Base-by-base conservation (phyloP, 35 echinoderm and acorn worm species). In the Patiria miniata region DNA sequence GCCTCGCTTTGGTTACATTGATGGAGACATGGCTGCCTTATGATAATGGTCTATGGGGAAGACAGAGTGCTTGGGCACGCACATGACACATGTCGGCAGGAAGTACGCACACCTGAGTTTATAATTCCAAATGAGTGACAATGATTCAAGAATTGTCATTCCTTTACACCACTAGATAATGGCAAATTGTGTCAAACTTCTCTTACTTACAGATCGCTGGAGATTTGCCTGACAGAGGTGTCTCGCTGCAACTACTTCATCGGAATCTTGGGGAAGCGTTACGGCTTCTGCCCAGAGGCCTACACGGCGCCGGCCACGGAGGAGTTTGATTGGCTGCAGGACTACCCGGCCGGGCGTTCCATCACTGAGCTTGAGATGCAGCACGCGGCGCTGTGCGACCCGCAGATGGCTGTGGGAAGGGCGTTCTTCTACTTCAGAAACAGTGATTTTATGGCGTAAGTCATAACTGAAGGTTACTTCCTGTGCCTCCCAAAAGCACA, bases 291-390 rank as follows among this genome's bases (percentile, higher is more conserved):
- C 29, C 96, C 96, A 37, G 86, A 89, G 37, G 58, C 37, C 39
- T 99, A 99, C 52, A 81, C 87, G 14, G 65, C 79, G 5, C 77
- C 86, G 21, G 85, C 84, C 32, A 61, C 39, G 10, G 86, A 94
- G 83, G 87, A 94, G 39, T 99, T 92, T 90, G 86, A 92, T 59
- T 99, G 96, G 96, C 79, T 99, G 12, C 36, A 83, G 16, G 56
- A 84, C 14, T 87, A 95, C 53, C 89, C 92, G 8, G 26, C 39
- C 23, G 86, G 83, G 44, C 83, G 96, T 32, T 99, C 96, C 17
- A 94, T 99, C 55, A 99, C 96, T 1, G 96, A 99, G 86, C 81
- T 99, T 16, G 96, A 99, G 80, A 87, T 99, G 51, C 77, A 92
- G 15, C 93, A 99, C 52, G 89, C 42, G 39, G 89, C 79, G 15